Conservation (phyloP, 2,797 vertebrate species). For the Gallinago nigripennis region DNA sequence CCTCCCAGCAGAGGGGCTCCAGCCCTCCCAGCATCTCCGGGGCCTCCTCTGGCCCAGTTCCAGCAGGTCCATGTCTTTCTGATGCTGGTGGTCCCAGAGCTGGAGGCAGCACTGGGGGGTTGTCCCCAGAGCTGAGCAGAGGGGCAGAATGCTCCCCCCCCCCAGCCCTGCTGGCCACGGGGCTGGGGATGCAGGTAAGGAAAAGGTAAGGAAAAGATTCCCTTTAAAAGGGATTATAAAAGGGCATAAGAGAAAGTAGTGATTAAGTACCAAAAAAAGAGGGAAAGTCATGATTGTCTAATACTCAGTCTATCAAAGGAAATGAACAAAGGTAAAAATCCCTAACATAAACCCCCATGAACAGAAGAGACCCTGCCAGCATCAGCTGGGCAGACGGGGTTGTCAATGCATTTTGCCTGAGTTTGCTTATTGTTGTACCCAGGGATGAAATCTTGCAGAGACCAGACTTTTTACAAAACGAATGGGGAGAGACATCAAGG, state of each 20-base stretch:
- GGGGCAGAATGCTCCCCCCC: not conserved
- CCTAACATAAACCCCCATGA: not conserved
- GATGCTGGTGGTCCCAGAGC: not conserved
- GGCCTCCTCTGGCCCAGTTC: not conserved
- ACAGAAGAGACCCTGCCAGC: not conserved
- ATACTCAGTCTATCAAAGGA: not conserved
- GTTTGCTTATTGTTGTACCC: not conserved
- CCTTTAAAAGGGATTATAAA: accelerated
- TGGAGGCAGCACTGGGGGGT: not conserved
- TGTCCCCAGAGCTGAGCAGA: not conserved
- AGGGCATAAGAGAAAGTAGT: not conserved
- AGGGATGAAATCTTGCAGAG: not conserved
- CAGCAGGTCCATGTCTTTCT: not conserved
- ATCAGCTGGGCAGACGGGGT: not conserved
- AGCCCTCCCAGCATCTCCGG: not conserved
- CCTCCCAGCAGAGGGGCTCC: too few relatives aligned
- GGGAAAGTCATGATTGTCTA: not conserved
- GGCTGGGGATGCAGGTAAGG: not conserved
- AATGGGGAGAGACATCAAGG: not conserved
- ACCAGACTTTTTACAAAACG: not conserved
- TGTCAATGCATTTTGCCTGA: not conserved
- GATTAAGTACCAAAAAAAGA: not conserved
- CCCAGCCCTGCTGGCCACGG: not conserved
- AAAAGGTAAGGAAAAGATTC: not conserved
- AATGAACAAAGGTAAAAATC: not conserved